phyloP scores from a whole-genome alignment of 2,888 invertebrate species.

The Dryocosmus kuriphilus region DNA sequence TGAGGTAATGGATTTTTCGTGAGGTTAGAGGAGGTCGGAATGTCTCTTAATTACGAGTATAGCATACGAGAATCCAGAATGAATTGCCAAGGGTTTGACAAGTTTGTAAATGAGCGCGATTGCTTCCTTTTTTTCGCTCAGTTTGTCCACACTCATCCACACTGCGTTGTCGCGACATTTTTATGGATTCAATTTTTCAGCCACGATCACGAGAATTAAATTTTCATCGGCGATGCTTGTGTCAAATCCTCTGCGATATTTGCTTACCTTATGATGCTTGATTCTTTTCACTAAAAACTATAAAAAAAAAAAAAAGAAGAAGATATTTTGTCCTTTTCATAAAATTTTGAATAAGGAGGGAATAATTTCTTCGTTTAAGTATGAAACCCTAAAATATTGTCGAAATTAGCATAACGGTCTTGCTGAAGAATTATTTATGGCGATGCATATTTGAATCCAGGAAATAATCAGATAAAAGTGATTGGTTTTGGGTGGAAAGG shows the following conservation, averaged over 20 bases:
- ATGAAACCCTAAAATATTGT: conserved; percentile 31
- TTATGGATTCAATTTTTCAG: conserved; percentile 38
- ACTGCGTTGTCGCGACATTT: conserved; percentile 28
- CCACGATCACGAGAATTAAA: conserved; percentile 6
- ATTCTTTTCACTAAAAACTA: neutral
- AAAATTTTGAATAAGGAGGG: neutral
- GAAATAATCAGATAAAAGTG: conserved; percentile 37
- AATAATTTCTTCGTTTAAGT: conserved; percentile 19
- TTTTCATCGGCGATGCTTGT: conserved; percentile 24
- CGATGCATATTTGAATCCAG: conserved; percentile 37
- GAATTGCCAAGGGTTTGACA: conserved; percentile 56
- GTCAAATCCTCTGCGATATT: neutral
- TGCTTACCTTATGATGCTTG: neutral
- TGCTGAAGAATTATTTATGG: conserved; percentile 36
- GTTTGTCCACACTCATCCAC: conserved; percentile 22
- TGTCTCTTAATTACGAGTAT: conserved; percentile 53
- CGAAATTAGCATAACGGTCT: conserved; percentile 24
- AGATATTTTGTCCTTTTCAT: neutral
- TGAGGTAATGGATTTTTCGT: conserved; percentile 43
- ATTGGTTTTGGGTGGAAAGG: conserved; percentile 25
- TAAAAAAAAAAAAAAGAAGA: neutral
- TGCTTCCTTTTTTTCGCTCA: conserved; percentile 54
- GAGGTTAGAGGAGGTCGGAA: conserved; percentile 45
- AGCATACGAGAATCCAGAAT: conserved; percentile 61
- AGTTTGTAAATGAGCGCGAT: conserved; percentile 52